Conservation (phyloP, 37 sponge, comb jelly and placozoan genomes). For the Lycopodina hypogea region DNA sequence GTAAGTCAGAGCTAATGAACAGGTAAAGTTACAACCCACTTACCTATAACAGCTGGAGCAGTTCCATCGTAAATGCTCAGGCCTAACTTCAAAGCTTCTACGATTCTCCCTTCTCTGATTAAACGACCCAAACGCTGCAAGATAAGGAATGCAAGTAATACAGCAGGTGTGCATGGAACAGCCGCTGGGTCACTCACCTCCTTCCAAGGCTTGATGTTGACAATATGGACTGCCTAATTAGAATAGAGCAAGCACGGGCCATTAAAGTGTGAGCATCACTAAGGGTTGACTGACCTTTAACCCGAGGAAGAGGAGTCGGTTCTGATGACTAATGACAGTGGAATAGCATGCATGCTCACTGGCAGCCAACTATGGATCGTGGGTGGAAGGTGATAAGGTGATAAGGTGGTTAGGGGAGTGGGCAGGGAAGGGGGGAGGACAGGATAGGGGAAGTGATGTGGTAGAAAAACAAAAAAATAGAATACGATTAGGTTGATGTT, state of each 20-base stretch:
- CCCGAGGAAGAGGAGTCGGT: constrained; percentile 53
- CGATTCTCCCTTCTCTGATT: constrained; percentile 46
- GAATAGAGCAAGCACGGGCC: background rate
- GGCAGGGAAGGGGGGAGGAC: too few relatives aligned
- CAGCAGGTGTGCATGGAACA: background rate
- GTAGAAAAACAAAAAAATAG: too few relatives aligned
- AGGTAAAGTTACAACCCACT: too few relatives aligned
- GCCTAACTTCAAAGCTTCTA: constrained; percentile 67
- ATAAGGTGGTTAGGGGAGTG: too few relatives aligned
- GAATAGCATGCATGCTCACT: constrained; percentile 73
- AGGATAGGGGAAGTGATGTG: too few relatives aligned
- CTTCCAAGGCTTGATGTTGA: constrained; percentile 77
- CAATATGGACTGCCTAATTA: constrained; percentile 52
- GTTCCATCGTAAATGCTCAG: constrained; percentile 57
- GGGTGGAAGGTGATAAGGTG: too few relatives aligned
- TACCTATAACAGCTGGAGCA: constrained; percentile 71
- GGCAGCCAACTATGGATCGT: constrained; percentile 37
- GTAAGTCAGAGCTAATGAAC: background rate
- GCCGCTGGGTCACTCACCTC: constrained; percentile 57
- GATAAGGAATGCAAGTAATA: background rate
- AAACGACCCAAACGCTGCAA: constrained; percentile 58
- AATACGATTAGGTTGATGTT: too few relatives aligned
- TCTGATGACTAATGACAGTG: constrained; percentile 54
- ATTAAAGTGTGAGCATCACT: background rate
- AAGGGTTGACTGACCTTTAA: constrained; percentile 37